These are phyloP conservation scores for Poeciliopsis prolifica DNA, from an alignment of 2,113 vertebrate genomes.

Conservation along the genomic window DNA sequence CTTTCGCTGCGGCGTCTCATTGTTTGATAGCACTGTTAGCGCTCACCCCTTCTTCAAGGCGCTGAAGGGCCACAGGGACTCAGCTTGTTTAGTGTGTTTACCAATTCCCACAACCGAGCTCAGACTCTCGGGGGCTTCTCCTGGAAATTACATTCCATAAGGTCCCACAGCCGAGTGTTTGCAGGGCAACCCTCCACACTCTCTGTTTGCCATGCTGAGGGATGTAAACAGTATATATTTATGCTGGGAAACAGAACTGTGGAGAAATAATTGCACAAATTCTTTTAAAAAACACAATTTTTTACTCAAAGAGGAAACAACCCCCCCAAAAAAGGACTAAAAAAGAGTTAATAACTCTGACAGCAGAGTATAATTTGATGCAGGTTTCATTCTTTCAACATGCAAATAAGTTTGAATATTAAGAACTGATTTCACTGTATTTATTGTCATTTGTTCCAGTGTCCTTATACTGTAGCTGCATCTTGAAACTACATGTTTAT, in stretches of 20 bases:
- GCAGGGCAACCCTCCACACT: conserved; percentile 22
- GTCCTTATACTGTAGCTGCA: no score
- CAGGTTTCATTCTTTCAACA: no score
- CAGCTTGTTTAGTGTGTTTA: conserved; percentile 63
- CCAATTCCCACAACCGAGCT: conserved; percentile 61
- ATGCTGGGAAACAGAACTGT: neutral
- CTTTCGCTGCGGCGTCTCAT: conserved; percentile 45
- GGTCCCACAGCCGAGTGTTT: conserved; percentile 45
- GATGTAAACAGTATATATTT: conserved; percentile 1
- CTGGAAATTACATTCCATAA: conserved; percentile 69
- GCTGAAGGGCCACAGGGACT: conserved; percentile 53
- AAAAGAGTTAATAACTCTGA: no score
- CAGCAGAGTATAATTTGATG: no score
- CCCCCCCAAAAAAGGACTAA: no score
- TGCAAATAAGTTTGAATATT: no score
- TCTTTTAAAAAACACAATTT: neutral
- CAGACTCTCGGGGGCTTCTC: conserved; percentile 55
- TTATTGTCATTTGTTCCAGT: no score
- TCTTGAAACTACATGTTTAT: no score
- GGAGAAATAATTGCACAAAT: neutral
- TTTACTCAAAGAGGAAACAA: no score
- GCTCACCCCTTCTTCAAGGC: conserved; percentile 68
- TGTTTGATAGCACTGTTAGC: conserved; percentile 71
- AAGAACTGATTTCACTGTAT: no score
- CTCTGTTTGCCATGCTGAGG: neutral